Percentiles rank a stretch among this genome's conserved stretches.
Evolutionary conservation across 2,113 vertebrate species (phyloP).

Genomic region (Micromys minutus): DNA sequence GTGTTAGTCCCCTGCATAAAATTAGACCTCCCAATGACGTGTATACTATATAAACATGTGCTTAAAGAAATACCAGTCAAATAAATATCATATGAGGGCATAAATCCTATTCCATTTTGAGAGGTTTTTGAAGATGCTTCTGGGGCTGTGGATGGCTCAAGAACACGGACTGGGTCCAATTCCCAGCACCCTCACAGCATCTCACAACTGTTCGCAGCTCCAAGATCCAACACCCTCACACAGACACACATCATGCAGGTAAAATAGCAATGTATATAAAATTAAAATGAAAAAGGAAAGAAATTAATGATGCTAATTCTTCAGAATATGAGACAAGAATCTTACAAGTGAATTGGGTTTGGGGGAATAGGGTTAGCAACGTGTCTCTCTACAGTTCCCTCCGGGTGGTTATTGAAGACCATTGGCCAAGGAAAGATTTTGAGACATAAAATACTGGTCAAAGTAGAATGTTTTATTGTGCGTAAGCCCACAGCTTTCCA

Average conservation of each 20-base stretch:
- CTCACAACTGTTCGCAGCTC: no score
- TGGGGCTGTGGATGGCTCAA: no score
- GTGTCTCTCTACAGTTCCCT: background rate
- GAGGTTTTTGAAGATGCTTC: background rate
- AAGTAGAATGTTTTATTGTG: background rate
- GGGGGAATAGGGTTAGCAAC: background rate
- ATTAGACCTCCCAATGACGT: constrained; percentile 1
- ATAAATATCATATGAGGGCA: background rate
- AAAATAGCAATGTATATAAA: no score
- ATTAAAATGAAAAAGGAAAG: no score
- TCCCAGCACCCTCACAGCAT: no score
- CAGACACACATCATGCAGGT: no score
- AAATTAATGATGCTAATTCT: background rate
- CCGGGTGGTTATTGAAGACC: background rate
- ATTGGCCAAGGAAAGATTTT: background rate
- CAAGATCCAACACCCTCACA: no score
- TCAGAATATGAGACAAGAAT: background rate
- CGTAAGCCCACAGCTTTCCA: background rate
- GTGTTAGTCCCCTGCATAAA: background rate
- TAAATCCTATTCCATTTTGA: background rate
- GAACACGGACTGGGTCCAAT: no score
- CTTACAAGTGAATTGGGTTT: background rate
- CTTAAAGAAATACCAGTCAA: background rate
- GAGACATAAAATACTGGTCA: background rate
- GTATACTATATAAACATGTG: background rate